Evolutionary conservation across 2,888 invertebrate species (phyloP).

Genomic region (Nesidiocoris tenuis): DNA sequence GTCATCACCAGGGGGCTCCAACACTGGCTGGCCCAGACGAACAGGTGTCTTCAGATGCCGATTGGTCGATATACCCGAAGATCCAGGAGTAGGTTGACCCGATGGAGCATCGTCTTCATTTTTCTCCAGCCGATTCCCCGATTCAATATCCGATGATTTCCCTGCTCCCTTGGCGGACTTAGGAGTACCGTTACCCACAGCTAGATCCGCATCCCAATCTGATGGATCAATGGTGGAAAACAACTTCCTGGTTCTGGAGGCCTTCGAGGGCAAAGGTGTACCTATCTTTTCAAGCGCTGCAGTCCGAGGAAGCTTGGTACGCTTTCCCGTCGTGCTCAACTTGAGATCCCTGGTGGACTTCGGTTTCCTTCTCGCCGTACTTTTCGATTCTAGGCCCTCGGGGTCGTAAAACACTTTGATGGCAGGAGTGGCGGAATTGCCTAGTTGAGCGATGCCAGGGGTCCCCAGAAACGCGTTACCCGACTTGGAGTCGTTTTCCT

Average conservation of each 20-base stretch:
- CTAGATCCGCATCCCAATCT: too few relatives aligned
- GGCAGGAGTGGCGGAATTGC: not conserved
- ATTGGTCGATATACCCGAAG: too few relatives aligned
- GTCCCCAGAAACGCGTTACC: not conserved
- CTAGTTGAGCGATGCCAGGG: not conserved
- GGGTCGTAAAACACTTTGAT: slow-evolving; percentile 24
- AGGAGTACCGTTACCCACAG: too few relatives aligned
- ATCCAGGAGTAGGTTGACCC: too few relatives aligned
- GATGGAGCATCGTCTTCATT: too few relatives aligned
- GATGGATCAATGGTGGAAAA: too few relatives aligned
- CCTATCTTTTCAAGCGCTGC: not conserved
- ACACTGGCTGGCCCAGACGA: too few relatives aligned
- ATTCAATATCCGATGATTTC: too few relatives aligned
- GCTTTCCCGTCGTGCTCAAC: not conserved
- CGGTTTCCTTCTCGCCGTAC: not conserved
- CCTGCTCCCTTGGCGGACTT: too few relatives aligned
- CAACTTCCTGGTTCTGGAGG: not conserved
- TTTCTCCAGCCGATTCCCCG: too few relatives aligned
- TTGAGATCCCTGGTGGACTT: not conserved
- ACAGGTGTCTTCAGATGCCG: too few relatives aligned
- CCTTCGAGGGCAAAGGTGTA: slow-evolving; percentile 1
- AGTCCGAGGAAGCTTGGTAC: not conserved
- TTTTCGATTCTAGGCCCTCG: slow-evolving; percentile 3
- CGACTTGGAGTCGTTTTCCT: not conserved
- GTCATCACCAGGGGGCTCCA: too few relatives aligned